Percentiles rank a stretch among this genome's conserved stretches.
phyloP scores from a whole-genome alignment of 1,140 invertebrate species.

The Sycophila sp. region DNA sequence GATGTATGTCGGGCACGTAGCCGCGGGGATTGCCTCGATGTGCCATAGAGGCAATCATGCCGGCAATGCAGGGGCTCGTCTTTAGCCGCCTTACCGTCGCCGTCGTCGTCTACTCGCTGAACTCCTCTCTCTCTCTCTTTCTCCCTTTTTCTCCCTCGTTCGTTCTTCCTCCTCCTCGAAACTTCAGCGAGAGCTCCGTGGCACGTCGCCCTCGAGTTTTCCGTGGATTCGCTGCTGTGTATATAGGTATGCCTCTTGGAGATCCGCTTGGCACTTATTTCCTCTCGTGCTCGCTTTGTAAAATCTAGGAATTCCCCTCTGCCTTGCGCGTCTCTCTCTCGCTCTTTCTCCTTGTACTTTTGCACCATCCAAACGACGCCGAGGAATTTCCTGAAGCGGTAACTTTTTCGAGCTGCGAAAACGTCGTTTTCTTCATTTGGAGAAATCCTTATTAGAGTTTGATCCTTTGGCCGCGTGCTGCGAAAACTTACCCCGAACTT shows the following conservation, averaged over 20 bases:
- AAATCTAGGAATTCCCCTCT: constrained; percentile 48
- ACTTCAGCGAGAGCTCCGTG: constrained; percentile 18
- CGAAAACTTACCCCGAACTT: constrained; percentile 33
- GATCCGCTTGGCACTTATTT: constrained; percentile 9
- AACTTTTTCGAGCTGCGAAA: constrained; percentile 37
- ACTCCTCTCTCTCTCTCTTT: constrained; percentile 33
- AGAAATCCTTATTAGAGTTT: constrained; percentile 42
- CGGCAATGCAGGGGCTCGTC: constrained; percentile 65
- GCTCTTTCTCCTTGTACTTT: background rate
- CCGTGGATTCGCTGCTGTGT: background rate
- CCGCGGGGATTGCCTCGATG: constrained; percentile 67
- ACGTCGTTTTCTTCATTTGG: constrained; percentile 36
- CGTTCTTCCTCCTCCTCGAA: too few species aligned
- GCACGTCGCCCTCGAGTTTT: constrained; percentile 6
- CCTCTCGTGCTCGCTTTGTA: constrained; percentile 42
- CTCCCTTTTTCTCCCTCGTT: constrained; percentile 13
- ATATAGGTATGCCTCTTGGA: background rate
- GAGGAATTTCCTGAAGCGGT: constrained; percentile 16
- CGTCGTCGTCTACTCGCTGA: constrained; percentile 41
- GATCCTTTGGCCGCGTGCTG: constrained; percentile 10
- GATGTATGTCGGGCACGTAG: constrained; percentile 68
- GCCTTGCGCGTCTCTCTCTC: background rate
- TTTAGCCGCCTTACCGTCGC: constrained; percentile 59
- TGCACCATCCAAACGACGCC: background rate
- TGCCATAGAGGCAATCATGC: constrained; percentile 68